Evolutionary conservation across 2,888 invertebrate species (phyloP), one percentile per base, ranked within the genome.

Genomic region (Parapristionchus giblindavisi): DNA sequence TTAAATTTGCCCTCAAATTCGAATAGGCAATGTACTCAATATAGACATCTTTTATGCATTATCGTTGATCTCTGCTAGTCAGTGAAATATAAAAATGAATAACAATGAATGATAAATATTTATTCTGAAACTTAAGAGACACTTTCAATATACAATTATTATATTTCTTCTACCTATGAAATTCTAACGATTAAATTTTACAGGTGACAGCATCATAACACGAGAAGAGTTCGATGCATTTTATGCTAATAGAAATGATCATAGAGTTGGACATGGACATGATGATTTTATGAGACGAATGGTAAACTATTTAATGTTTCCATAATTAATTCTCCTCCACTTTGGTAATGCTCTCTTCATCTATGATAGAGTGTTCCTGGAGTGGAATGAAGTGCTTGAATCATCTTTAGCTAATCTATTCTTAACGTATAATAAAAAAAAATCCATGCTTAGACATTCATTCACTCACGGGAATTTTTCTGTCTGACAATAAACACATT

Each of bases 251-350:
- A 27, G 40, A 32, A 58, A 58, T 17, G 58, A 34, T 11, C 29
- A 5, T 48, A 24, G 70, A 54, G 21, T 32, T 17, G 70, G 70
- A 65, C 32, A 34, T 52, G 52, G 36, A 54, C 52, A 70, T n/a
- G 70, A 70, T 52, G 70, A 70, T 27, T 70, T 70, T 54, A 48
- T 65, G 48, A 65, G 65, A 27, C 40, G 65, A 65, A 40, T 65
- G 40, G 65, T 65, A 61, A 21, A 3, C 17, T 24, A 11, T 58
- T 36, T n/a, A 38, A 24, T 61, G 2, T 36, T 14, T 36, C 24
- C 1, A 38, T 34, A 34, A 36, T 61, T 34, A 1, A 4, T 38
- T 38, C 11, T 61, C 36, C 36, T 61, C 29, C n/a, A 38, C 11
- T 61, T 17, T n/a, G 36, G 61, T 38, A 3, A n/a, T 17, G 36